Percentiles rank a stretch among this genome's conserved stretches.
phyloP scores from a whole-genome alignment of 2,888 invertebrate species.

The Chironomus tentans region DNA sequence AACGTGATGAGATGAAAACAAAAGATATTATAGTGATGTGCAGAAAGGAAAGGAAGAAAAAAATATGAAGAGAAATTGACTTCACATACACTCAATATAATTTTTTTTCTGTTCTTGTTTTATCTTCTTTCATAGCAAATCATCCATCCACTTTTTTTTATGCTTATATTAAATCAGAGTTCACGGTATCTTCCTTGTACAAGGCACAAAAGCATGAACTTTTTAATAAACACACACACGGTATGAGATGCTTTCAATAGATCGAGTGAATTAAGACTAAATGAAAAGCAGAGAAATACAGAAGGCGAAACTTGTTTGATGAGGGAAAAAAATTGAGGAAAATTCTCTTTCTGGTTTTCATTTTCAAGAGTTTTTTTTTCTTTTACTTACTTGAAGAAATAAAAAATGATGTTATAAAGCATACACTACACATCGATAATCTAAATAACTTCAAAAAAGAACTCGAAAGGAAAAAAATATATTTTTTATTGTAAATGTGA shows the following conservation, averaged over 20 bases:
- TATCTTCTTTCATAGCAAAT: no score
- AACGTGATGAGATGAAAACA: not conserved
- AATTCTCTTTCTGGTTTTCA: constrained; percentile 22
- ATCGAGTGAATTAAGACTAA: constrained; percentile 26
- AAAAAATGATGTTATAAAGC: constrained; percentile 1
- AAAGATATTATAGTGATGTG: not conserved
- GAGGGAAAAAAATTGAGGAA: not conserved
- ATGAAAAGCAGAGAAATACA: not conserved
- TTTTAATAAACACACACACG: not conserved
- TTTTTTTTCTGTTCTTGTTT: no score
- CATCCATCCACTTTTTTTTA: not conserved
- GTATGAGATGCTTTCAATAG: constrained; percentile 23
- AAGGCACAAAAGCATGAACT: not conserved
- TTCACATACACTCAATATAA: no score
- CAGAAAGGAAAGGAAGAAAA: not conserved
- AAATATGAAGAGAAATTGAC: no score
- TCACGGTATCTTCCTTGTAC: no score
- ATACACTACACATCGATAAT: not conserved
- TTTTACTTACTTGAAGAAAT: not conserved
- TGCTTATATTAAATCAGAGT: not conserved
- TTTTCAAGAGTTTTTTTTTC: not conserved
- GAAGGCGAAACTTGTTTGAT: not conserved
- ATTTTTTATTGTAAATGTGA: not conserved
- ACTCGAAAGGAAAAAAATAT: not conserved
- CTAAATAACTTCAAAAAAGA: constrained; percentile 16